phyloP scores from a whole-genome alignment of 1,140 invertebrate species.

The Hyphantria cunea region DNA sequence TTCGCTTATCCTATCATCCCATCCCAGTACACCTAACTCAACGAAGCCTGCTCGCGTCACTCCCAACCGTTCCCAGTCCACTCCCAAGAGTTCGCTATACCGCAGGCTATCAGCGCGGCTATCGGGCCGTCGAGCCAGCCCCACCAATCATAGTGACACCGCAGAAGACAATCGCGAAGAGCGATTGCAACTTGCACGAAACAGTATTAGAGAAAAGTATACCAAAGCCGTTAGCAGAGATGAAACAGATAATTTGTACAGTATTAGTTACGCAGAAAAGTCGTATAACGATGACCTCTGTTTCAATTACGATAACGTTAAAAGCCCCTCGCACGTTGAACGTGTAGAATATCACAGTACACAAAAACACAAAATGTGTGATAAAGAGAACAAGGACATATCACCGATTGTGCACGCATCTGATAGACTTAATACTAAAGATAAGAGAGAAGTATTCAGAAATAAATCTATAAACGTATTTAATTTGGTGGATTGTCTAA shows the following conservation, averaged over 20 bases:
- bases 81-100: conserved; percentile 75
- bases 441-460: conserved; percentile 76
- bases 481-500: conserved; percentile 73
- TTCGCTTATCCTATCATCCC: conserved; percentile 79
- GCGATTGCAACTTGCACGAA: conserved; percentile 58
- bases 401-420: conserved; percentile 49
- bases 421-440: conserved; percentile 54
- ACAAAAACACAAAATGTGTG: conserved; percentile 53
- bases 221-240: conserved; percentile 42
- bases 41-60: conserved; percentile 60
- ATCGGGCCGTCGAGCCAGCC: conserved; percentile 63
- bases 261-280: conserved; percentile 66
- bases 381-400: conserved; percentile 69
- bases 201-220: conserved; percentile 58
- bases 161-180: conserved; percentile 58
- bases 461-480: conserved; percentile 78
- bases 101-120: conserved; percentile 72
- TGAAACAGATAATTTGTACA: conserved; percentile 49
- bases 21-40: conserved; percentile 60
- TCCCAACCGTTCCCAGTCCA: conserved; percentile 69
- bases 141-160: conserved; percentile 43
- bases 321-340: conserved; percentile 40
- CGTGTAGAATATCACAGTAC: conserved; percentile 46
- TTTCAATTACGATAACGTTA: conserved; percentile 47
- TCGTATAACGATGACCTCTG: conserved; percentile 57